Evolutionary conservation across 2,888 invertebrate genomes (phyloP), one percentile per base, ranked within the genome.

Genomic region (Cremastobaeus sp.): DNA sequence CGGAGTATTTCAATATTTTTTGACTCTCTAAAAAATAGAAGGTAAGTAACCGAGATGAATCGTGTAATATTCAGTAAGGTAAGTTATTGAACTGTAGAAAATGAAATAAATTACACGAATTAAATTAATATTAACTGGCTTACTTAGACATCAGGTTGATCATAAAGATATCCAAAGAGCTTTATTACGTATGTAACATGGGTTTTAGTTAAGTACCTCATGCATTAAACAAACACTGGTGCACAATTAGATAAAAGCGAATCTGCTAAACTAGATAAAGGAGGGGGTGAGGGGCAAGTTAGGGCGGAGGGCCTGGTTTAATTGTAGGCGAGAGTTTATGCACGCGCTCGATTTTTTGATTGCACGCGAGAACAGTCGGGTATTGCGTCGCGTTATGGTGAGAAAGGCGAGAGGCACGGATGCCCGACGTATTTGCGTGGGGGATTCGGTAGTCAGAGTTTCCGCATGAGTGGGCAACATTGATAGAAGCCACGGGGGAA

Each of bases 391-490:
- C 80, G 82, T 83, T 84, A 85, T 83, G 84, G 86, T 85, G 86
- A 85, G 86, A 86, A 87, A 85, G 85, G 84, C 86, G 82, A 82
- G 84, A 85, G 83, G 80, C 79, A 79, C 82, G 82, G 79, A 81
- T 84, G 82, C 82, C 79, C 79, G 79, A 69, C 76, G 81, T 78
- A 83, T 81, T 80, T 82, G 80, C 83, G 83, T 79, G 80, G 83
- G 84, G 78, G 83, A 86, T 85, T 84, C 84, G 78, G 81, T 81
- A 79, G 83, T 78, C 83, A 78, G 80, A 83, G 81, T 86, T 88
- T 88, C 85, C 86, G 82, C 87, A 86, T 86, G 87, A 86, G 84
- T 80, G 85, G 79, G 74, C 81, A 83, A 82, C 86, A 86, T 87
- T 87, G 86, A 87, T 86, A 86, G 85, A 87, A 84, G 82, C 84